Conservation (phyloP, 2,113 vertebrate species). For the Myrmecophaga tridactyla region DNA sequence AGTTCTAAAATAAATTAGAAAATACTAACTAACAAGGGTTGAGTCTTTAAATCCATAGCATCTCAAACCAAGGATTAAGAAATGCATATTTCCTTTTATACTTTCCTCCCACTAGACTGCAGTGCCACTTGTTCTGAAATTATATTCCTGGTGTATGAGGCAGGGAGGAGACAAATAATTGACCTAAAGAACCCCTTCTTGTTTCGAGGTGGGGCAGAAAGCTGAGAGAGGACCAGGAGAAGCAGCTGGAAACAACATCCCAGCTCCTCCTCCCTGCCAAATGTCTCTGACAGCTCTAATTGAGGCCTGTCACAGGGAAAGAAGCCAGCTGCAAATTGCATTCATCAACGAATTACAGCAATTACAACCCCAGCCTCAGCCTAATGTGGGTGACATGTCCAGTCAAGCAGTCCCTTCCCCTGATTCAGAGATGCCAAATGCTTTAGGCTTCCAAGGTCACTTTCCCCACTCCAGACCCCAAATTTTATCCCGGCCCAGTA, state of each 20-base stretch:
- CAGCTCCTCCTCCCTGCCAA: background rate
- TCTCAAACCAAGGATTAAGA: background rate
- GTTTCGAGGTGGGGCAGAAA: background rate
- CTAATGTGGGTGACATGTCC: conserved; percentile 45
- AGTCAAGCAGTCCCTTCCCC: conserved; percentile 38
- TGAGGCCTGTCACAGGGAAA: conserved; percentile 65
- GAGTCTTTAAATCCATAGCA: background rate
- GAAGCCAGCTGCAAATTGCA: conserved; percentile 65
- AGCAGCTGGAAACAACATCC: background rate
- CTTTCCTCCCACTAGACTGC: background rate
- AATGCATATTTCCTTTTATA: background rate
- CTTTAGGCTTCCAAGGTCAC: background rate
- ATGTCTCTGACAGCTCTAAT: conserved; percentile 65
- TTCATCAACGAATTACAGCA: conserved; percentile 77
- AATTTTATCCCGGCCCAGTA: background rate
- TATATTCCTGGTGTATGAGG: background rate
- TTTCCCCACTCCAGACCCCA: background rate
- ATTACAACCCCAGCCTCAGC: conserved; percentile 67
- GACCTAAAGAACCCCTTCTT: background rate
- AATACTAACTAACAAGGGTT: background rate
- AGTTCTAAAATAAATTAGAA: background rate
- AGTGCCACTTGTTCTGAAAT: background rate
- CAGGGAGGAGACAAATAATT: background rate
- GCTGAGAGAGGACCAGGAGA: background rate
- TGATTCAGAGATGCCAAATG: conserved; percentile 45